These are phyloP conservation scores for Hoplostethus atlanticus DNA, from an alignment of 2,797 vertebrate genomes.

Conservation along the genomic window DNA sequence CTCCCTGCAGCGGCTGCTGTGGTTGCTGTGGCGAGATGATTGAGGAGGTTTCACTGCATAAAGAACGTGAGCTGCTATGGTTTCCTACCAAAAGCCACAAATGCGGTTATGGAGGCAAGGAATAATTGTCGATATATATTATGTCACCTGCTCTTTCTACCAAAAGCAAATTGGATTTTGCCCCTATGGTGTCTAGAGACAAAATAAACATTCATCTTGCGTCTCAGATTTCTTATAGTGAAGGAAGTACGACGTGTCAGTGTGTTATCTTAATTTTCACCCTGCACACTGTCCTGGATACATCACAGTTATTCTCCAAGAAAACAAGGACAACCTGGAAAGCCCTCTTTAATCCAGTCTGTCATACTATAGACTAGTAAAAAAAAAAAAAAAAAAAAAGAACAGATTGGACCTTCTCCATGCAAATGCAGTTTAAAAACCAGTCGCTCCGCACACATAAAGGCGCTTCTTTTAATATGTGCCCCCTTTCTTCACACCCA, in stretches of 20 bases:
- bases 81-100: conserved; percentile 51
- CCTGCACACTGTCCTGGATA: conserved; percentile 69
- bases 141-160: conserved; percentile 27
- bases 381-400: conserved; percentile 54
- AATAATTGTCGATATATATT: conserved; percentile 41
- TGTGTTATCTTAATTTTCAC: conserved; percentile 58
- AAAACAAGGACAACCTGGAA: conserved; percentile 81
- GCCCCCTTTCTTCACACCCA: conserved; percentile 88
- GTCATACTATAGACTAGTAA: conserved; percentile 76
- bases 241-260: conserved; percentile 49
- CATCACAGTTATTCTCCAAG: conserved; percentile 73
- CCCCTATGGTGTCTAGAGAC: background rate
- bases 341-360: conserved; percentile 81
- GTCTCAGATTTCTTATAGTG: conserved; percentile 33
- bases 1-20: conserved; percentile 60
- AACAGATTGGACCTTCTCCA: conserved; percentile 83
- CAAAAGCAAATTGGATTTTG: conserved; percentile 32
- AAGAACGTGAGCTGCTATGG: conserved; percentile 61
- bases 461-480: conserved; percentile 85
- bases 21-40: conserved; percentile 78
- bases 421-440: conserved; percentile 80
- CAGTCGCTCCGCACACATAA: conserved; percentile 80
- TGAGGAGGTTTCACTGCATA: conserved; percentile 66
- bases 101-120: conserved; percentile 33
- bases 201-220: conserved; percentile 6